Conservation (phyloP, 2,888 invertebrate species). For the Pyrocoelia pectoralis region DNA sequence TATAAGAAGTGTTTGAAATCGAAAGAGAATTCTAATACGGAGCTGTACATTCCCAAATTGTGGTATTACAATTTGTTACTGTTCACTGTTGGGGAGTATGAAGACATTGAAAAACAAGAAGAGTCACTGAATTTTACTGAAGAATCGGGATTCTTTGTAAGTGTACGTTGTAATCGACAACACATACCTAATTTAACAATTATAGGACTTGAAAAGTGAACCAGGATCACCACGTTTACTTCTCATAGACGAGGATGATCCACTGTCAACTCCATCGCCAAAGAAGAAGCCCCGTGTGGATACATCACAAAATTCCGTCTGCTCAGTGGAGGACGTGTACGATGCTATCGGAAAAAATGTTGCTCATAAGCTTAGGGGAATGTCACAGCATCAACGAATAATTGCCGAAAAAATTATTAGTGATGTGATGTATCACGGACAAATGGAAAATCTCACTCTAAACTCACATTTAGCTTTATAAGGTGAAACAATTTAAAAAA, state of each 20-base stretch:
- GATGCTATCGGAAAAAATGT: conserved; percentile 59
- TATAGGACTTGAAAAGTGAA: conserved; percentile 25
- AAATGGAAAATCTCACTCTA: conserved; percentile 57
- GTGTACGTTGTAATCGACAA: conserved; percentile 4
- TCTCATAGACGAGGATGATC: conserved; percentile 13
- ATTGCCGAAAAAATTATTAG: conserved; percentile 58
- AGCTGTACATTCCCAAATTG: conserved; percentile 29
- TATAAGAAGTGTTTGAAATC: conserved; percentile 14
- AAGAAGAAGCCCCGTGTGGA: not conserved
- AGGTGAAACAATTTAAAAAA: not conserved
- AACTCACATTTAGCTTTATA: conserved; percentile 50
- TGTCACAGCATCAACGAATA: conserved; percentile 58
- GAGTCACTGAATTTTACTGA: not conserved
- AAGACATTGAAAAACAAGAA: conserved; percentile 6
- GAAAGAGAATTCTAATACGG: conserved; percentile 14
- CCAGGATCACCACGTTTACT: conserved; percentile 2
- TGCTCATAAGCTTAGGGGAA: conserved; percentile 57
- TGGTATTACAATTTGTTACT: conserved; percentile 32
- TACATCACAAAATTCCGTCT: not conserved
- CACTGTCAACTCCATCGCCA: not conserved
- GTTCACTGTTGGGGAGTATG: conserved; percentile 13
- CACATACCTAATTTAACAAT: not conserved
- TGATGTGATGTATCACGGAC: conserved; percentile 58
- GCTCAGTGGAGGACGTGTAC: conserved; percentile 53
- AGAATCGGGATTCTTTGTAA: not conserved